phyloP scores from a whole-genome alignment of 2,113 vertebrate species.

The Condylura cristata region DNA sequence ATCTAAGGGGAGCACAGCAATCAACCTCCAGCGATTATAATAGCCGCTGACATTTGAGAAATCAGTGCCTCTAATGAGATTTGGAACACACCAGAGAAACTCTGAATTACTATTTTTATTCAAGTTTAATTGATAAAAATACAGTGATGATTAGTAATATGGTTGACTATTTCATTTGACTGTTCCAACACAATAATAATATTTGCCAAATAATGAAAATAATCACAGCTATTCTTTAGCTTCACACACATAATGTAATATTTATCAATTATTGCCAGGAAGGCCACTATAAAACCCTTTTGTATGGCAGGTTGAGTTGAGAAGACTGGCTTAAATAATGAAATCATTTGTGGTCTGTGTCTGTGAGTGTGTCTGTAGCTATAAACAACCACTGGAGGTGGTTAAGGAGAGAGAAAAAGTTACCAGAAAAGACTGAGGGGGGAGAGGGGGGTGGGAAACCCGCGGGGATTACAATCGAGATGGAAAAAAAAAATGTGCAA shows the following conservation, averaged over 20 bases:
- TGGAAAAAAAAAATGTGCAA: too few species aligned
- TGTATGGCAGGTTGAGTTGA: not conserved
- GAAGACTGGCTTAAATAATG: not conserved
- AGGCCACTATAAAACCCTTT: not conserved
- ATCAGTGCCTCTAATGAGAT: not conserved
- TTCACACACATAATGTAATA: not conserved
- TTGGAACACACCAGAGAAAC: not conserved
- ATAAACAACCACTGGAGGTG: not conserved
- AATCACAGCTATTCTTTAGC: not conserved
- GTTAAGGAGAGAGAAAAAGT: not conserved
- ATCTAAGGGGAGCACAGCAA: not conserved
- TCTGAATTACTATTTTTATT: not conserved
- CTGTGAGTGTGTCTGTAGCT: rapidly evolving
- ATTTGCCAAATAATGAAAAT: not conserved
- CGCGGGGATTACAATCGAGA: too few species aligned
- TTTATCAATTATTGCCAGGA: not conserved
- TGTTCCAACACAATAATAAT: not conserved
- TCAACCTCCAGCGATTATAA: not conserved
- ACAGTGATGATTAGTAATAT: not conserved
- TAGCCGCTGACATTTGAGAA: not conserved
- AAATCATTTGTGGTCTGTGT: not conserved
- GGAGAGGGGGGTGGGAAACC: too few species aligned
- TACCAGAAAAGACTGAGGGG: not conserved
- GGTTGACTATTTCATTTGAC: not conserved
- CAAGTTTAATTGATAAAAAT: not conserved